Conservation (phyloP, 2,113 vertebrate genomes). For the Sander lucioperca region DNA sequence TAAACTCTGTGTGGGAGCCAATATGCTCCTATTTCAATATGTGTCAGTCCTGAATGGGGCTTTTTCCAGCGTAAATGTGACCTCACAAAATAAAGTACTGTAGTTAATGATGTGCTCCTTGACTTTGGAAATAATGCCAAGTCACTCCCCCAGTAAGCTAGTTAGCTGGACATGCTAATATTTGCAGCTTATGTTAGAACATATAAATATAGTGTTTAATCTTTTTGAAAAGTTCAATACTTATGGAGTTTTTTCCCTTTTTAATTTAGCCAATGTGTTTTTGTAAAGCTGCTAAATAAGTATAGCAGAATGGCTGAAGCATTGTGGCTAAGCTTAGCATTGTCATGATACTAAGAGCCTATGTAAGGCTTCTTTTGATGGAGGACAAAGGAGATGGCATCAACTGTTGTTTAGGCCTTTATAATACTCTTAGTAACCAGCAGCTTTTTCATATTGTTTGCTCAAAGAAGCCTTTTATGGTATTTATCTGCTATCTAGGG, state of each 20-base stretch:
- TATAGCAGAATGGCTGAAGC: neutral
- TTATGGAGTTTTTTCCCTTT: too few species aligned
- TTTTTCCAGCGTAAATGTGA: neutral
- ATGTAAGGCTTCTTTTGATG: neutral
- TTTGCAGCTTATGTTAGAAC: too few species aligned
- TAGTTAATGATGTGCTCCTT: too few species aligned
- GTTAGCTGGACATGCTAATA: too few species aligned
- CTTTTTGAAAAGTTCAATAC: too few species aligned
- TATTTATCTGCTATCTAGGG: neutral
- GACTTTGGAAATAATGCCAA: too few species aligned
- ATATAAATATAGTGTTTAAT: too few species aligned
- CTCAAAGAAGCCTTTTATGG: neutral
- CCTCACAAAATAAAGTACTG: neutral
- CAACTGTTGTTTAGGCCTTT: too few species aligned
- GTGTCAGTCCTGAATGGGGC: neutral
- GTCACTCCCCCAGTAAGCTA: too few species aligned
- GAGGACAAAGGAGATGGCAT: neutral
- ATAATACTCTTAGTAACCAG: neutral
- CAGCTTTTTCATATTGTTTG: neutral
- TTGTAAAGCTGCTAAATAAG: neutral
- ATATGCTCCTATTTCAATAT: too few species aligned
- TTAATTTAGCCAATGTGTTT: neutral
- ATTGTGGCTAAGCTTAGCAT: neutral
- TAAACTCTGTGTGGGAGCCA: too few species aligned
- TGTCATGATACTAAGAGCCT: neutral